Conservation (phyloP, 2,113 vertebrate genomes). For the Sturnus vulgaris region DNA sequence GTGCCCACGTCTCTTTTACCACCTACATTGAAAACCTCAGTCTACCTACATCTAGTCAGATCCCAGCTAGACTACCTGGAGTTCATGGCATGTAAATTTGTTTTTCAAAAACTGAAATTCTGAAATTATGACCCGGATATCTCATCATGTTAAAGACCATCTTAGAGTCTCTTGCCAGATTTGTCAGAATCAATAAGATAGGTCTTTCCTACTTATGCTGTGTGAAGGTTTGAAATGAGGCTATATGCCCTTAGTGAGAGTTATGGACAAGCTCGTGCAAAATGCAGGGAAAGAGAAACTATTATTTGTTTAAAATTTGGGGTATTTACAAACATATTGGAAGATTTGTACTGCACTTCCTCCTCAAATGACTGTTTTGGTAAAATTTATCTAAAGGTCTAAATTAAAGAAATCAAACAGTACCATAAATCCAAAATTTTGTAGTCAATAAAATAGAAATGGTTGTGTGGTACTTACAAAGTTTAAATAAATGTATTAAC, state of each 20-base stretch:
- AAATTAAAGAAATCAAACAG: background rate
- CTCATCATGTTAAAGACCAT: background rate
- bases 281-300: background rate
- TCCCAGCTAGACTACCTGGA: background rate
- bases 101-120: background rate
- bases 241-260: background rate
- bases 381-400: background rate
- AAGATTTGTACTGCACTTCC: background rate
- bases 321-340: background rate
- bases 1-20: background rate
- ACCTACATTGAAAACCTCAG: background rate
- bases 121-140: background rate
- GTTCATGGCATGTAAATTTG: background rate
- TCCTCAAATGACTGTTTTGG: background rate
- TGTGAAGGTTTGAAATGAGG: background rate
- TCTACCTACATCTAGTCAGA: background rate
- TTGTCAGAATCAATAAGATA: background rate
- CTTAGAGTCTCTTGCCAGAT: background rate
- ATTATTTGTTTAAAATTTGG: background rate
- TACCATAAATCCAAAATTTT: background rate
- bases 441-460: background rate
- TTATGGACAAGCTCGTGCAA: background rate
- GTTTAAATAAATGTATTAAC: background rate
- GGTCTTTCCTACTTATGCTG: background rate
- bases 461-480: background rate